Base-by-base conservation (phyloP, 2,888 invertebrate genomes). In the Lasioglossum morio region DNA sequence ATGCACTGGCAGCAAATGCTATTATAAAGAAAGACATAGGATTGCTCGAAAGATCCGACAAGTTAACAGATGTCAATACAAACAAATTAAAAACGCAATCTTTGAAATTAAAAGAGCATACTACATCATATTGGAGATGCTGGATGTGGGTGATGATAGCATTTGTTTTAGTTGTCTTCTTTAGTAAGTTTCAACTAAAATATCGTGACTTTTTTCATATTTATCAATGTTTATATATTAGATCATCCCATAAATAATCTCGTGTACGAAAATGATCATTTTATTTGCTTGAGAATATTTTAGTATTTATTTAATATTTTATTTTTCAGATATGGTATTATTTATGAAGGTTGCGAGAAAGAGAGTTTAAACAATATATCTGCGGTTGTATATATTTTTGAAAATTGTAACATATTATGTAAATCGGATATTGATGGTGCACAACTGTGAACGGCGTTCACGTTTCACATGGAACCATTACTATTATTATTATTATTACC, bases 141-240 rank as follows among this genome's bases (percentile, higher is more conserved):
- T 99, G 99, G 98, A 97, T 99, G 89, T 99, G 99, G 98, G 95
- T 99, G 60, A 98, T 99, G 98, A 96, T 99, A 79, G 96, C 97
- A 10, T 96, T 98, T 75, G 99, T 99, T 73, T 96, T 98, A 94
- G 96, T 97, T 81, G 97, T 98, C 91, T 99, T 99, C 96, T 97
- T 99, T 86, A 98, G 98, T 98, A 95, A 97, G 97, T 88, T 40
- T 34, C 19, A 43, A 14, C 69, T 70, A n/a, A 77, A 30, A 46
- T 77, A 37, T 40, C 34, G 12, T 37, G 10, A 4, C 37, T 37
- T 37, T 43, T 10, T 37, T 34, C 2, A 37, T 37, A 37, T 69
- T 69, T 37, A 69, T 57, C 12, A 57, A 57, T 23, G 12, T 57
- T 57, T 57, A 57, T 57, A 4, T n/a, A 57, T 57, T 57, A 57